These are phyloP conservation scores for Neodiprion virginianus DNA, from an alignment of 1,140 invertebrate genomes.

Conservation along the genomic window DNA sequence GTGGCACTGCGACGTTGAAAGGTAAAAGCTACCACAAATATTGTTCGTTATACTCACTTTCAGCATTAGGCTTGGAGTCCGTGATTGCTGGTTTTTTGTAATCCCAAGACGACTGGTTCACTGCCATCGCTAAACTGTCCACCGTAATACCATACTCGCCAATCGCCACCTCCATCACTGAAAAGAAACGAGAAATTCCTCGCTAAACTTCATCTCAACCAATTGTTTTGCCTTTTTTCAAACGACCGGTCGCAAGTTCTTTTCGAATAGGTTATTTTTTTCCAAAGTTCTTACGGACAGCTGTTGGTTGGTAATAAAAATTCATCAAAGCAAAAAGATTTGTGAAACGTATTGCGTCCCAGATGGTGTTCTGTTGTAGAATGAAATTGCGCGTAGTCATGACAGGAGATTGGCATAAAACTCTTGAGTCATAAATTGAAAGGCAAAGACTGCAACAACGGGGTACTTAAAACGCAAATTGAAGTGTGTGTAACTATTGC, in stretches of 20 bases:
- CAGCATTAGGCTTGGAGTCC: slow-evolving; percentile 30
- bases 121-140: slow-evolving; percentile 66
- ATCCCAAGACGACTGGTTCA: slow-evolving; percentile 64
- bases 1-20: neutral
- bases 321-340: no score
- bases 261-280: no score
- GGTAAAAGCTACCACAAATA: neutral
- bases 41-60: slow-evolving; percentile 30
- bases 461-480: no score
- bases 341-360: no score
- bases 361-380: no score
- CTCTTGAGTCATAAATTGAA: no score
- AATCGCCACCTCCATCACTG: slow-evolving; percentile 81
- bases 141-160: slow-evolving; percentile 73
- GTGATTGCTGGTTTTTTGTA: slow-evolving; percentile 34
- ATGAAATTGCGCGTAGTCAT: no score
- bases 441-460: no score
- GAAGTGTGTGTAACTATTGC: no score
- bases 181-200: slow-evolving; percentile 61
- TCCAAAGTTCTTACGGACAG: no score
- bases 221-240: neutral
- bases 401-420: no score
- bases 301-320: no score
- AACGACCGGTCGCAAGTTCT: neutral
- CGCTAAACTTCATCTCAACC: slow-evolving; percentile 19